These are phyloP conservation scores for Camelus dromedarius DNA, from an alignment of 2,113 vertebrate species.

Conservation along the genomic window DNA sequence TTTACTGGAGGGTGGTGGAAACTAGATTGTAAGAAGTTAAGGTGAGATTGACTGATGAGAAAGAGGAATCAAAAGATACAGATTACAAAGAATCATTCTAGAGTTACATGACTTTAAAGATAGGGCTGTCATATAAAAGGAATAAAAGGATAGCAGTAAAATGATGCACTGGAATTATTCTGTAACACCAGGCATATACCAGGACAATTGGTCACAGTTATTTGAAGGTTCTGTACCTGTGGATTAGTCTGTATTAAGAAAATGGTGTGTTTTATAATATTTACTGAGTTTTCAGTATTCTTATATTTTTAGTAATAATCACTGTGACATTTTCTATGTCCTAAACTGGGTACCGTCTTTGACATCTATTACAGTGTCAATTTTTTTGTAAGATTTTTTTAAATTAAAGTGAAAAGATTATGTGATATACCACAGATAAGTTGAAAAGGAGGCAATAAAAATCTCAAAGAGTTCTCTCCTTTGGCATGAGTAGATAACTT, in stretches of 20 bases:
- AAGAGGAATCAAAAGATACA: not conserved
- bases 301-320: constrained; percentile 45
- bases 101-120: constrained; percentile 23
- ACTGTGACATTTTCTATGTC: not conserved
- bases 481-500: constrained; percentile 17
- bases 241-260: not conserved
- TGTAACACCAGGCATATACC: not conserved
- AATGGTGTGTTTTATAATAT: constrained; percentile 34
- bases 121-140: not conserved
- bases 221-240: not conserved
- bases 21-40: constrained; percentile 18
- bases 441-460: constrained; percentile 14
- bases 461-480: constrained; percentile 21
- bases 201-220: constrained; percentile 27
- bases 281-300: constrained; percentile 39
- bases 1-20: constrained; percentile 10
- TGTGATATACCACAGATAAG: not conserved
- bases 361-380: not conserved
- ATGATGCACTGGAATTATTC: not conserved
- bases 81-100: not conserved
- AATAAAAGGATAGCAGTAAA: constrained; percentile 5
- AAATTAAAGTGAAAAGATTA: constrained; percentile 25
- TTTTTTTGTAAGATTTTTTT: constrained; percentile 34
- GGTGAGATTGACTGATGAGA: not conserved
- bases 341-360: not conserved